Evolutionary conservation across 2,888 invertebrate genomes (phyloP), one percentile per base, ranked within the genome.

Genomic region (Gastracanthus pulcherrimus): DNA sequence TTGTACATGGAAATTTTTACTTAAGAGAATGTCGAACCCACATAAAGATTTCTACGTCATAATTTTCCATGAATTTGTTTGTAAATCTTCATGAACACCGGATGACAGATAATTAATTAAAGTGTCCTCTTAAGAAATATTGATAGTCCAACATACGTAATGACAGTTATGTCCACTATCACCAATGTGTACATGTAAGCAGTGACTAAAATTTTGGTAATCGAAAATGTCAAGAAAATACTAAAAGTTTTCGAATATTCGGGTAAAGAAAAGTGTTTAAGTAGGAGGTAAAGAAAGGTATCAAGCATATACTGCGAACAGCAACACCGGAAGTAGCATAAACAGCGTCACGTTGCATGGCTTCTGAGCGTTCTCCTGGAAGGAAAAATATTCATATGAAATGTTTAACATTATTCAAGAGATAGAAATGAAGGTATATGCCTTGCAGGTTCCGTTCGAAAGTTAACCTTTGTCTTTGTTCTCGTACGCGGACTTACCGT

Each of bases 301-400:
- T 55, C 13, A 26, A 13, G 23, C 72, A 7, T 45, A 60, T 5
- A 82, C 85, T 84, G 84, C 85, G 86, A 76, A 83, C 86, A 83
- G 86, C 84, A 84, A 82, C 84, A 81, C 87, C 89, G 83, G 88
- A 86, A 79, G 90, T 84, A 79, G 87, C 85, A 83, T 88, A 88
- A 77, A 87, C 88, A 67, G 89, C 89, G 90, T 95, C 95, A 84
- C 94, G 93, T 90, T 95, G 95, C 95, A 95, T 95, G 81, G 94
- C 94, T 89, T 95, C 95, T 87, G 93, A 92, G 82, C 92, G 92
- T 87, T 93, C 93, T 72, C 92, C 93, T 93, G 90, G 45, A 92
- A 92, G 85, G 86, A 75, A 60, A 11, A 51, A 34, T 5, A 31
- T 66, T 9, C 7, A 36, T 31, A 6, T 19, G 2, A 3, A n/a